Conservation (phyloP, 2,113 vertebrate species). For the Abramis brama region DNA sequence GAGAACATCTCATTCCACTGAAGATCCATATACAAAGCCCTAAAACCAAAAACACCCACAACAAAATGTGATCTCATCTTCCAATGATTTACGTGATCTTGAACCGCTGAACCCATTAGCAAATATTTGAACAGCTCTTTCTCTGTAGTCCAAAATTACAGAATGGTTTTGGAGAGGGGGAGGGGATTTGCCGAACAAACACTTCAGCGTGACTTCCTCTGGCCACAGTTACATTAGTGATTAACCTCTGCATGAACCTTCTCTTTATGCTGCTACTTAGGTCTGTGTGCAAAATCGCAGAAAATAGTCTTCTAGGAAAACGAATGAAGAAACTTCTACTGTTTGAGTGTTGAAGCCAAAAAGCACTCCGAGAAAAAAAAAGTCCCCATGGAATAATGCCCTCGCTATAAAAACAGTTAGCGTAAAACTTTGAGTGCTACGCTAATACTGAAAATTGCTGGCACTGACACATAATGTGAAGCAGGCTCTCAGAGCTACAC, state of each 20-base stretch:
- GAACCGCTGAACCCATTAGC: constrained; percentile 41
- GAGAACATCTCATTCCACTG: neutral
- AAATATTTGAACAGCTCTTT: constrained; percentile 48
- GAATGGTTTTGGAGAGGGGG: neutral
- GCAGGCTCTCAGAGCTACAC: constrained; percentile 38
- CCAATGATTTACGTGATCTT: constrained; percentile 29
- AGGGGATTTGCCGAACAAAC: constrained; percentile 49
- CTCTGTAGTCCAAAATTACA: constrained; percentile 41
- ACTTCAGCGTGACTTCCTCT: constrained; percentile 55
- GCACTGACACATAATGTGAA: constrained; percentile 38
- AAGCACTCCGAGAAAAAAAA: constrained; percentile 44
- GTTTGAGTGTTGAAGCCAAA: constrained; percentile 42
- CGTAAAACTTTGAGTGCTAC: constrained; percentile 40
- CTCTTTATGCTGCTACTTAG: constrained; percentile 34
- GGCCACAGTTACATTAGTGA: constrained; percentile 57
- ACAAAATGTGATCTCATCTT: constrained; percentile 30
- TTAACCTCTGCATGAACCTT: constrained; percentile 57
- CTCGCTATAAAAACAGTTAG: constrained; percentile 19
- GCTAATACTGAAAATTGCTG: constrained; percentile 45
- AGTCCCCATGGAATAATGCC: constrained; percentile 27
- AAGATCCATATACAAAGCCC: neutral
- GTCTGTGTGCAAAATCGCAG: constrained; percentile 35
- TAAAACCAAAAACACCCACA: constrained; percentile 1
- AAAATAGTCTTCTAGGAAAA: constrained; percentile 35
- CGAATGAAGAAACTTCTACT: neutral